These are phyloP conservation scores for Neodon shergylaensis DNA, from an alignment of 2,113 vertebrate genomes.

Conservation along the genomic window DNA sequence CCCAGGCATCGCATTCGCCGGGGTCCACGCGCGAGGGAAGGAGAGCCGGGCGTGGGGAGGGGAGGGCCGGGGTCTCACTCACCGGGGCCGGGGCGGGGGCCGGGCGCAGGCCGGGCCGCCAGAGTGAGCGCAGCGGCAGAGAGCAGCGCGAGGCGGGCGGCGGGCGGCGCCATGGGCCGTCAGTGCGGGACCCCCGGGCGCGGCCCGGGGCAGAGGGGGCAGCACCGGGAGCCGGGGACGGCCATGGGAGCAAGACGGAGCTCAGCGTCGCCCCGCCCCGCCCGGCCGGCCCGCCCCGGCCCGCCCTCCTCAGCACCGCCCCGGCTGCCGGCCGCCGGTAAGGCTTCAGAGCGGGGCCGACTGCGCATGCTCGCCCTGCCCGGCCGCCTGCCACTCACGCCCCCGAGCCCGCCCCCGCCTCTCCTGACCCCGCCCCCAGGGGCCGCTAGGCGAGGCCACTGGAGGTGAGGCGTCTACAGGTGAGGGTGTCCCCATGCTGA, in stretches of 20 bases:
- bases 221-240: constrained; percentile 73
- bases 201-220: constrained; percentile 79
- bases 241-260: constrained; percentile 79
- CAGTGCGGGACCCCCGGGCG: constrained; percentile 80
- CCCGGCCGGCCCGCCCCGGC: constrained; percentile 46
- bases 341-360: neutral
- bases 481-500: neutral
- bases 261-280: constrained; percentile 12
- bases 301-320: neutral
- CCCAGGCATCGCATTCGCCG: neutral
- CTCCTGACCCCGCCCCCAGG: neutral
- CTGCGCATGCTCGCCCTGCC: neutral
- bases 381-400: constrained; percentile 63
- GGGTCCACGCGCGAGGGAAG: neutral
- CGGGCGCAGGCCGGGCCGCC: constrained; percentile 82
- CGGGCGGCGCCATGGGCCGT: constrained; percentile 84
- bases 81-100: constrained; percentile 77
- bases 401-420: neutral
- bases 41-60: neutral
- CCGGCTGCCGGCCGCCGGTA: neutral
- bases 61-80: constrained; percentile 78
- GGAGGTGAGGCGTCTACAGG: constrained; percentile 42
- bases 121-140: constrained; percentile 83
- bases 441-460: fast-evolving
- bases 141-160: constrained; percentile 82